phyloP scores from a whole-genome alignment of 2,113 vertebrate species.

The Vulpes lagopus region DNA sequence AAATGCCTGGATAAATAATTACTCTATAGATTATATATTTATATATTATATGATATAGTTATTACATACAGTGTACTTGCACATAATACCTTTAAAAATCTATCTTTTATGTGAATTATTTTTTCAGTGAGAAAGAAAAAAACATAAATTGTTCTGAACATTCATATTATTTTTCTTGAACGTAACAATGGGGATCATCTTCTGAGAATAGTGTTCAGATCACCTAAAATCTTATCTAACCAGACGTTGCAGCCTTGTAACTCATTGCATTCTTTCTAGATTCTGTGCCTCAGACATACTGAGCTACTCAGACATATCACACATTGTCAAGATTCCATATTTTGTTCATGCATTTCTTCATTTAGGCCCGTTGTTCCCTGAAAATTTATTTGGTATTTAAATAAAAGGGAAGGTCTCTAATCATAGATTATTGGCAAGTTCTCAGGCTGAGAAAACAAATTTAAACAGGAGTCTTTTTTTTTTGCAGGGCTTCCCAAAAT shows the following conservation, averaged over 20 bases:
- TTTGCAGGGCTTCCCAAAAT: neutral
- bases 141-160: neutral
- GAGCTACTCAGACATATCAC: neutral
- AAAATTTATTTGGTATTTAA: neutral
- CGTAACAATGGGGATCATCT: neutral
- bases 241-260: neutral
- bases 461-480: neutral
- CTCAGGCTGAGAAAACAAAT: neutral
- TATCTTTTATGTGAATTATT: neutral
- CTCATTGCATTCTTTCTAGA: neutral
- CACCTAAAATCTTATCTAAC: neutral
- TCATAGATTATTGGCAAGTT: neutral
- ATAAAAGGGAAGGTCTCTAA: neutral
- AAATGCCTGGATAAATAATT: neutral
- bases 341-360: neutral
- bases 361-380: neutral
- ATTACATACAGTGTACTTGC: neutral
- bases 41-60: neutral
- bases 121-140: neutral
- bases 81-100: neutral
- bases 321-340: neutral
- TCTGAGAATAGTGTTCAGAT: neutral
- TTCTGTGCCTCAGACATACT: neutral
- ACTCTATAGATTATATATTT: neutral
- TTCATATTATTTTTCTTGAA: neutral